Evolutionary conservation across 1,140 invertebrate genomes (phyloP), one percentile per base, ranked within the genome.

Genomic region (Varroa destructor): DNA sequence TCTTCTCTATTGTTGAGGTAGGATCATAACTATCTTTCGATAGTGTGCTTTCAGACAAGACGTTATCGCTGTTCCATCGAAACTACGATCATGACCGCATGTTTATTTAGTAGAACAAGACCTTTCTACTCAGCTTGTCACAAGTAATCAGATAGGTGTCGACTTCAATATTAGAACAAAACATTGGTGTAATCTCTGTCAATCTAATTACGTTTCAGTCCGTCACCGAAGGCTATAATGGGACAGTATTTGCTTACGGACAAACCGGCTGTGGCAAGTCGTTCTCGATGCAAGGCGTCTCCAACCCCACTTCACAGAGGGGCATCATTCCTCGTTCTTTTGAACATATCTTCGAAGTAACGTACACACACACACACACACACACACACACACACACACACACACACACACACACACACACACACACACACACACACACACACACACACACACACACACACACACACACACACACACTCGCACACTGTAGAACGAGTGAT

Each of bases 291-390:
- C 87, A 89, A 76, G 91, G 86, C 77, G 83, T 84, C 73, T 76
- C 78, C 25, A 80, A 81, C 72, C 84, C 82, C 61, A 71, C 79
- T 1, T 79, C 77, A 5, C 83, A 85, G 76, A 81, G 85, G 76
- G 90, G 89, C 36, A 87, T 92, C 72, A 91, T 95, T 76, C 90
- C 90, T 8, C 83, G 89, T 72, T 81, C 89, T 1, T 88, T 94
- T 79, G 90, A 93, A n/a, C 46, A 51, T 8, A 64, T 46, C 14
- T 72, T 70, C 6, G 55, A 37, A 25, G 54, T 71, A 43, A 71
- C 2, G 43, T 25, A 25, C 25, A 25, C 25, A 25, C 25, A 25
- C 25, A 25, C 25, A 25, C 25, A 25, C 25, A 25, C 25, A 25
- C 25, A 25, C 25, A 25, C 25, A 25, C 25, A 25, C 25, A 25